A percentile compares a stretch with the other conserved stretches of the same genome.
Conservation (phyloP, 2,797 vertebrate genomes). For the Fistularia commersonii region DNA sequence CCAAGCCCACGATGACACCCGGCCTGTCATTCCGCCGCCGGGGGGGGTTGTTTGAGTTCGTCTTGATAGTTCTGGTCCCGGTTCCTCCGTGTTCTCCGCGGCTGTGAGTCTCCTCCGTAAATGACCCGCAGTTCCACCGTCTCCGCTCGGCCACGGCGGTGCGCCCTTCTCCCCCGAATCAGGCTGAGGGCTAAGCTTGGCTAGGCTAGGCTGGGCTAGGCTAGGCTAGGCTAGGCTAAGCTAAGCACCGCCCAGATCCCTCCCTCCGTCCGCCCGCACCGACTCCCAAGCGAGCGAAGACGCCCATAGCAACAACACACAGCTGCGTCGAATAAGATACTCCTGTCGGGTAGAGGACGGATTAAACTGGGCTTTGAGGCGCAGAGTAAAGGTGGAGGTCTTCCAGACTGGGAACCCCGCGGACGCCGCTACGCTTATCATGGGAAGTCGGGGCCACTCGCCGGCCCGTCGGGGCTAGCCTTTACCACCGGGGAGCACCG, state of each 20-base stretch:
- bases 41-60: too few relatives aligned
- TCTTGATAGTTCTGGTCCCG: too few relatives aligned
- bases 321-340: constrained; percentile 52
- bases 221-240: too few relatives aligned
- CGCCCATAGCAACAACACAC: constrained; percentile 77
- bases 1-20: too few relatives aligned
- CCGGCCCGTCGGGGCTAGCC: constrained; percentile 41
- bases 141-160: constrained; percentile 16
- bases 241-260: constrained; percentile 35
- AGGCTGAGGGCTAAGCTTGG: too few relatives aligned
- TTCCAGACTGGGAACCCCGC: constrained; percentile 11
- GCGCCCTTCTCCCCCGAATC: constrained; percentile 26
- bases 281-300: constrained; percentile 60
- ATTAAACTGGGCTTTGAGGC: constrained; percentile 39
- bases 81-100: too few relatives aligned
- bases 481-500: constrained; percentile 26
- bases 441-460: constrained; percentile 41
- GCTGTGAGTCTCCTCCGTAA: too few relatives aligned
- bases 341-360: constrained; percentile 33
- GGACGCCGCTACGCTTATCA: constrained; percentile 14
- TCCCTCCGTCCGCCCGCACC: neutral
- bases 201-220: too few relatives aligned
- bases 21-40: too few relatives aligned
- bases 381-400: constrained; percentile 28
- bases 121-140: too few relatives aligned